Evolutionary conservation across 2,797 vertebrate genomes (phyloP).

Genomic region (Mastacembelus armatus): DNA sequence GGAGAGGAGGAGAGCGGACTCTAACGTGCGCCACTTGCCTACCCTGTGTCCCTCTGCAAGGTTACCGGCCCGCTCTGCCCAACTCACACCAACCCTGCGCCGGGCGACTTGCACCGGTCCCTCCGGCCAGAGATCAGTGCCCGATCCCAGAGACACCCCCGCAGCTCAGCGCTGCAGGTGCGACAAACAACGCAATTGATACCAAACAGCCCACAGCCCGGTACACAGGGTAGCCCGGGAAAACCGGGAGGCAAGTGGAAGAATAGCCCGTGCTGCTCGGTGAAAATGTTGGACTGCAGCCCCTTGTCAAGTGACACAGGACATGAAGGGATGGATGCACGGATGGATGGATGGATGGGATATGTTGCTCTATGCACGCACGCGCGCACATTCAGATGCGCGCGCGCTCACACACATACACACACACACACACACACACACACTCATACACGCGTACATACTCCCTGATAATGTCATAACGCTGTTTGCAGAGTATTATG

Average conservation of each 20-base stretch:
- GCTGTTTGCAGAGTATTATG: constrained; percentile 50
- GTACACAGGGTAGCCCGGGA: constrained; percentile 2
- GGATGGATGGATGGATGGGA: constrained; percentile 22
- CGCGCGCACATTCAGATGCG: constrained; percentile 8
- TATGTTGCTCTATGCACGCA: constrained; percentile 44
- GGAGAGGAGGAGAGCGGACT: constrained; percentile 7
- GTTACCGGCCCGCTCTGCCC: constrained; percentile 73
- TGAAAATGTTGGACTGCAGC: constrained; percentile 28
- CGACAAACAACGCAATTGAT: constrained; percentile 52
- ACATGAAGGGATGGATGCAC: constrained; percentile 28
- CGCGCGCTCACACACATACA: too few relatives aligned
- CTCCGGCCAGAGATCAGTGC: constrained; percentile 42
- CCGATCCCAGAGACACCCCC: constrained; percentile 44
- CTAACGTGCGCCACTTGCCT: constrained; percentile 73
- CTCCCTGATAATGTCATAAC: constrained; percentile 54
- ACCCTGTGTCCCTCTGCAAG: constrained; percentile 80
- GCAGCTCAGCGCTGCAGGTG: constrained; percentile 56
- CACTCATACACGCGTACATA: constrained; percentile 19
- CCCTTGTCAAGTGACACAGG: constrained; percentile 24
- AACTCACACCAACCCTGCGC: constrained; percentile 40
- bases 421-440: too few relatives aligned
- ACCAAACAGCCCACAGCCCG: constrained; percentile 11
- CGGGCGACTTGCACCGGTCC: constrained; percentile 48
- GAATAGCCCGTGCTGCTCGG: constrained; percentile 17
- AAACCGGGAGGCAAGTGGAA: constrained; percentile 12